Percentiles rank a stretch among this genome's conserved stretches.
phyloP scores from a whole-genome alignment of 2,888 invertebrate species.

The Sipha maydis region DNA sequence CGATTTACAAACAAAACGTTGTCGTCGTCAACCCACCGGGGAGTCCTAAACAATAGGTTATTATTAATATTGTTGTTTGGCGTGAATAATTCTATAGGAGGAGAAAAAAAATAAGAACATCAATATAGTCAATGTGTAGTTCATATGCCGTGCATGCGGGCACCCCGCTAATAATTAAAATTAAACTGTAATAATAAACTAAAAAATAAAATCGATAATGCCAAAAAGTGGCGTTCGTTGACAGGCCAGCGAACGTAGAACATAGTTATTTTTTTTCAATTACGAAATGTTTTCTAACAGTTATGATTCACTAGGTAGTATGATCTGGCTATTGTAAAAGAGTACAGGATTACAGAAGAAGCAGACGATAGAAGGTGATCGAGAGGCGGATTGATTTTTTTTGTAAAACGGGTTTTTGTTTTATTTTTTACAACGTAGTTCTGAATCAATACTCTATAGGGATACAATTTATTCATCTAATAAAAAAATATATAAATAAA shows the following conservation, averaged over 20 bases:
- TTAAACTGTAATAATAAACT: background rate
- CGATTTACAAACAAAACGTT: too few relatives aligned
- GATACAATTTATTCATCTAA: too few relatives aligned
- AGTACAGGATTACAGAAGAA: background rate
- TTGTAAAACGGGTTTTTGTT: slow-evolving; percentile 11
- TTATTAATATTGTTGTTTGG: background rate
- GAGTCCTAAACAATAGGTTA: background rate
- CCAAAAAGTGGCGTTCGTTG: background rate
- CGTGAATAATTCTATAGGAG: background rate
- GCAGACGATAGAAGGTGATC: too few relatives aligned
- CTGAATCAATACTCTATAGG: too few relatives aligned
- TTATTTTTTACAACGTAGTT: background rate
- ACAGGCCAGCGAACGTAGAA: background rate
- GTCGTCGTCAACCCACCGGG: background rate
- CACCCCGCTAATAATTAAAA: slow-evolving; percentile 4
- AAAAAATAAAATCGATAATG: background rate
- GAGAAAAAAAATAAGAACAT: background rate
- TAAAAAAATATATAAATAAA: too few relatives aligned
- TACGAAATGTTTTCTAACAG: background rate
- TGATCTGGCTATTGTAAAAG: background rate
- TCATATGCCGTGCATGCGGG: background rate
- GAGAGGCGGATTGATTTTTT: background rate
- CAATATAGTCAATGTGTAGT: background rate
- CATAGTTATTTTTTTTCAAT: background rate
- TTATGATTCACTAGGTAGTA: background rate